These are phyloP conservation scores for Carcharodon carcharias DNA, from an alignment of 2,797 vertebrate species.

Conservation along the genomic window DNA sequence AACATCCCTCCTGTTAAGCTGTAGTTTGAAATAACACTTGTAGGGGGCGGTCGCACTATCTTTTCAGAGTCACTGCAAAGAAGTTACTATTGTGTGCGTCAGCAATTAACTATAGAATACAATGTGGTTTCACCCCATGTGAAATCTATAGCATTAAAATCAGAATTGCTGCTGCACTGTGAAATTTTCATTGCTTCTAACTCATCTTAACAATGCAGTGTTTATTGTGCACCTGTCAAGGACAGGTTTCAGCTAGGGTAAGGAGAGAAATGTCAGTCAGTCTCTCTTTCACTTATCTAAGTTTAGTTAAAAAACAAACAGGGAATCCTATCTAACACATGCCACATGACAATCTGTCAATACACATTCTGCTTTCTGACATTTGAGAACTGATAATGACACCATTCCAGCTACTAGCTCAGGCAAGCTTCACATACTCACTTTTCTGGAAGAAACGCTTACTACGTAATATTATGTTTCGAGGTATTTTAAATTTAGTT, in stretches of 20 bases:
- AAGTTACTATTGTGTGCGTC: background rate
- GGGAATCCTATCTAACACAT: background rate
- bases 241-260: too few relatives aligned
- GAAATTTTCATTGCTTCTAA: background rate
- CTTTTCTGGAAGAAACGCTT: background rate
- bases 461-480: background rate
- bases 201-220: background rate
- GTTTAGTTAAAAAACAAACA: conserved; percentile 19
- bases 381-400: background rate
- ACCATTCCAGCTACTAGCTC: background rate
- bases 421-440: background rate
- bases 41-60: background rate
- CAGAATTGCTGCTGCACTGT: too few relatives aligned
- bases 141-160: background rate
- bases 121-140: background rate
- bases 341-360: background rate
- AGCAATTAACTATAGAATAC: background rate
- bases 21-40: background rate
- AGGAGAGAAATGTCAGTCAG: background rate
- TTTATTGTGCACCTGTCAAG: background rate
- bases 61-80: background rate
- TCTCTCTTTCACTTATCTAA: background rate
- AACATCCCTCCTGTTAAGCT: background rate
- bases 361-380: background rate
- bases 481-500: background rate